Evolutionary conservation across 2,888 invertebrate genomes (phyloP), one percentile per base, ranked within the genome.

Genomic region (Orgyia antiqua): DNA sequence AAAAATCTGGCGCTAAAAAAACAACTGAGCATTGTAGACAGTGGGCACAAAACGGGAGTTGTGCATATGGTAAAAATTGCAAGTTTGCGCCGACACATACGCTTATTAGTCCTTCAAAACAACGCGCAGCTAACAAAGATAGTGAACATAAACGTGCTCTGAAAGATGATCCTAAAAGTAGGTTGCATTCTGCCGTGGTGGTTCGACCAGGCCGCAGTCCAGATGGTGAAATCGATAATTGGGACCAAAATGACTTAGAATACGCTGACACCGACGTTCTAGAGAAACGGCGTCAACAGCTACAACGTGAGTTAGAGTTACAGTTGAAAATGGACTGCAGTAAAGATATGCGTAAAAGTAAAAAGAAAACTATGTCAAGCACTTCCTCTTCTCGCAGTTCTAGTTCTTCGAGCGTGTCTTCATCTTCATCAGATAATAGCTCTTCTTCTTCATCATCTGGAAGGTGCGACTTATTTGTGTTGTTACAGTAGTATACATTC

Each of bases 221-320:
- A 32, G 91, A 91, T 52, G 84, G 77, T 49, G 91, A 91, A 68
- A 90, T 92, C 77, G 91, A 92, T 66, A 90, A 90, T 68, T 93
- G 93, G 93, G 92, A 93, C 70, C 92, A 92, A 70, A 91, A 90
- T 63, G 91, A 92, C 79, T 73, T 94, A 76, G 93, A 93, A 69
- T 93, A 92, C 83, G 93, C 93, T 44, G 93, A 94, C 77, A 92
- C 93, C 40, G 93, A 93, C 68, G 92, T 91, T 47, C 84, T 94
- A 62, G 93, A 94, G 72, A 91, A 92, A 69, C 88, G 93, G 51
- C 86, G 93, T 43, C 91, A 90, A 63, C 90, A 93, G 63, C 82
- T 94, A 59, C 92, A 93, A 68, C 88, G 93, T 57, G 93, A 94
- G 84, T 82, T 94, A 70, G 93, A 93, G 68, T 76, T 93, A 66